Percentiles rank a stretch among this genome's conserved stretches.
Conservation (phyloP, 2,888 invertebrate species). For the Danaus chrysippus region DNA sequence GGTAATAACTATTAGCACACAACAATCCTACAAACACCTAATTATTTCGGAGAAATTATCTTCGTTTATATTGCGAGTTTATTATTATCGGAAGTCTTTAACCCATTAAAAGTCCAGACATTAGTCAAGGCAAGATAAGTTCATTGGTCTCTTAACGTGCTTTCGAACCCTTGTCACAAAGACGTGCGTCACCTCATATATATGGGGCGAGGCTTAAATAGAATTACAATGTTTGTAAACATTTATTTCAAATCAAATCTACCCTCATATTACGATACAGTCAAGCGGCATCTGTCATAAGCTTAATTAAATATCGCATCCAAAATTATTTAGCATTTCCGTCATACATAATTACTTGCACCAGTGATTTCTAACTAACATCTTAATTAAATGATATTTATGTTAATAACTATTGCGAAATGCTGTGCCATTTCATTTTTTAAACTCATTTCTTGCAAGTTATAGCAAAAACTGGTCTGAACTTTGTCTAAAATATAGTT, state of each 20-base stretch:
- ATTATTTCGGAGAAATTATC: not conserved
- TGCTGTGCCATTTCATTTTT: not conserved
- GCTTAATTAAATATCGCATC: conserved; percentile 14
- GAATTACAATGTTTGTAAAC: conserved; percentile 3
- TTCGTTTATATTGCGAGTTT: not conserved
- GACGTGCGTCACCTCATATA: not conserved
- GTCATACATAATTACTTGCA: conserved; percentile 13
- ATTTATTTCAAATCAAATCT: not conserved
- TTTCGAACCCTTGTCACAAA: not conserved
- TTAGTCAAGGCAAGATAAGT: conserved; percentile 6
- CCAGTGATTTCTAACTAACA: conserved; percentile 2
- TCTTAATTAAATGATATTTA: conserved; percentile 1
- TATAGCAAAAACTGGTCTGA: too few relatives aligned
- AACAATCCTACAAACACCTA: too few relatives aligned
- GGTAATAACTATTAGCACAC: too few relatives aligned
- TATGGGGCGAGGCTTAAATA: not conserved
- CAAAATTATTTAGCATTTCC: conserved; percentile 14
- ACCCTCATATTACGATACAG: not conserved
- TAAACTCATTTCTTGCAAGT: not conserved
- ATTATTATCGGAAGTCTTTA: conserved; percentile 3
- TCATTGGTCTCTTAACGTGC: conserved; percentile 3
- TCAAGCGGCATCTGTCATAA: conserved; percentile 7
- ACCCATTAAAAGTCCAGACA: conserved; percentile 6
- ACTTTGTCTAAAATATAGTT: too few relatives aligned
- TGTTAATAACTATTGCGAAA: not conserved